phyloP scores from a whole-genome alignment of 2,113 vertebrate genomes.

The Pagrus major region DNA sequence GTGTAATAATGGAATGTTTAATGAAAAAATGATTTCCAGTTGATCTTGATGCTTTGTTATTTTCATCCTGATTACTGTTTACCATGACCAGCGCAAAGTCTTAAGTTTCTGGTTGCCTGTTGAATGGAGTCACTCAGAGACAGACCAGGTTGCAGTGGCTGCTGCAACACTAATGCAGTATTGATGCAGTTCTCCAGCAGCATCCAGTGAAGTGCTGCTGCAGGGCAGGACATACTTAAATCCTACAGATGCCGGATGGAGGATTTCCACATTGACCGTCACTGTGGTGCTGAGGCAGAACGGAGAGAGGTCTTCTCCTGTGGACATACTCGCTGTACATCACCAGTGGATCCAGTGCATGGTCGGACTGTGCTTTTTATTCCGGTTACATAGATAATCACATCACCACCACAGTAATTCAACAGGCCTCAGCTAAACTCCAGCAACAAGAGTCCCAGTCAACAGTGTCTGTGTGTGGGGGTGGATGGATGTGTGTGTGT shows the following conservation, averaged over 20 bases:
- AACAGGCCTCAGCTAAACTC: conserved; percentile 76
- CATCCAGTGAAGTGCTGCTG: conserved; percentile 1
- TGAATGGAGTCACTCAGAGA: not conserved
- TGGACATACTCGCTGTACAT: not conserved
- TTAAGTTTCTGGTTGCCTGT: not conserved
- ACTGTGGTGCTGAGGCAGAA: conserved; percentile 14
- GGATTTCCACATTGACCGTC: not conserved
- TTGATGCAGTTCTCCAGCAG: conserved; percentile 24
- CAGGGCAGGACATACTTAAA: not conserved
- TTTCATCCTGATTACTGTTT: not conserved
- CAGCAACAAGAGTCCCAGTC: conserved; percentile 79
- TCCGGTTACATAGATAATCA: conserved; percentile 40
- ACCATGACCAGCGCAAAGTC: too few relatives aligned
- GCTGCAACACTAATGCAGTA: conserved; percentile 31
- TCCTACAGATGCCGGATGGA: not conserved
- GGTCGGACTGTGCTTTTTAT: conserved; percentile 21
- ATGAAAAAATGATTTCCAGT: too few relatives aligned
- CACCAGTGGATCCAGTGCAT: conserved; percentile 32
- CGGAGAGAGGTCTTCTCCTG: not conserved
- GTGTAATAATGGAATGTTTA: too few relatives aligned
- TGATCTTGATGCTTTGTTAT: not conserved
- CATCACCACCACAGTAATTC: conserved; percentile 61
- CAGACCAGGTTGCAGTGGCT: conserved; percentile 5
- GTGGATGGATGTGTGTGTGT: conserved; percentile 20
- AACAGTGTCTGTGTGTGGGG: conserved; percentile 68